phyloP scores from a whole-genome alignment of 2,797 vertebrate species.

The Characodon lateralis region DNA sequence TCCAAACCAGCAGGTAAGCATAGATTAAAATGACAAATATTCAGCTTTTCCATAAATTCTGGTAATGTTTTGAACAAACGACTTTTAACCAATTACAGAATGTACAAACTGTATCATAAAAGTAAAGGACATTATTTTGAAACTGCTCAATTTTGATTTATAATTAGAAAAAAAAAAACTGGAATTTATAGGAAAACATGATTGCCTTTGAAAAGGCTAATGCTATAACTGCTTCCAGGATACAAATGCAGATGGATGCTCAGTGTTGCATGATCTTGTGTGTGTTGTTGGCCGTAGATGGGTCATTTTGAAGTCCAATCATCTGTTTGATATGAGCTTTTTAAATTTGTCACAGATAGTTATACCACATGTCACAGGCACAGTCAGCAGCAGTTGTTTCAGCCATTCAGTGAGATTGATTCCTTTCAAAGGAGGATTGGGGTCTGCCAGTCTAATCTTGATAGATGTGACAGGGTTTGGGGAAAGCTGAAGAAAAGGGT shows the following conservation, averaged over 20 bases:
- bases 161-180: slow-evolving; percentile 45
- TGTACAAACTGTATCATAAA: background rate
- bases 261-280: slow-evolving; percentile 29
- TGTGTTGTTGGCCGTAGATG: slow-evolving; percentile 49
- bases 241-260: slow-evolving; percentile 73
- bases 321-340: slow-evolving; percentile 58
- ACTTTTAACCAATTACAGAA: background rate
- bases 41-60: background rate
- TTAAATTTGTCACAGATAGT: slow-evolving; percentile 69
- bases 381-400: slow-evolving; percentile 53
- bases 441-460: slow-evolving; percentile 64
- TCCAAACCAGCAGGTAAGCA: background rate
- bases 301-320: slow-evolving; percentile 67
- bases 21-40: background rate
- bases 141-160: slow-evolving; percentile 58
- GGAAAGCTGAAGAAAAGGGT: slow-evolving; percentile 44
- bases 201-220: slow-evolving; percentile 70
- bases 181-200: slow-evolving; percentile 47
- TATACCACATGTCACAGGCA: slow-evolving; percentile 49
- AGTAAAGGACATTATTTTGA: background rate
- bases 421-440: slow-evolving; percentile 57
- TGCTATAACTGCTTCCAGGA: slow-evolving; percentile 67
- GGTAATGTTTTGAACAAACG: background rate
- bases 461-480: slow-evolving; percentile 65
- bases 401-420: slow-evolving; percentile 64